Evolutionary conservation across 2,797 vertebrate genomes (phyloP).

Genomic region (Urocyon cinereoargenteus): DNA sequence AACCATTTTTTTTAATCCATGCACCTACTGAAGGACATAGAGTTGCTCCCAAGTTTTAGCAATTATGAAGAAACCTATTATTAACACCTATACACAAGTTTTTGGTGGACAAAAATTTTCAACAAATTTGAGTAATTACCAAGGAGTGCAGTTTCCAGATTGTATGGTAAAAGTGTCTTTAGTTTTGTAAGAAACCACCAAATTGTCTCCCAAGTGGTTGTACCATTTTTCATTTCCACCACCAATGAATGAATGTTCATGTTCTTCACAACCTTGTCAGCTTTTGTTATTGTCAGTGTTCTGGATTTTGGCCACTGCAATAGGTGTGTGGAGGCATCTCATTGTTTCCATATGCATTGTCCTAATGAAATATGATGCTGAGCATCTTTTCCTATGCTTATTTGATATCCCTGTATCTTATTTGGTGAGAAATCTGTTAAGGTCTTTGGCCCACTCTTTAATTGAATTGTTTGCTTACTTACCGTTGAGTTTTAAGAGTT

Average conservation of each 20-base stretch:
- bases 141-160: not conserved
- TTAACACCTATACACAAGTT: not conserved
- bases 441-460: not conserved
- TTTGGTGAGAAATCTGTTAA: not conserved
- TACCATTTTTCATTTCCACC: not conserved
- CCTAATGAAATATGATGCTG: not conserved
- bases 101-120: not conserved
- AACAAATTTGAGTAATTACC: not conserved
- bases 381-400: not conserved
- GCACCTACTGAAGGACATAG: not conserved
- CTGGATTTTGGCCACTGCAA: not conserved
- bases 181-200: not conserved
- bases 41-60: not conserved
- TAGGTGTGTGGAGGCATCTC: not conserved
- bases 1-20: not conserved
- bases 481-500: not conserved
- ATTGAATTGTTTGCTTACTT: not conserved
- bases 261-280: not conserved
- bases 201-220: not conserved
- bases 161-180: not conserved
- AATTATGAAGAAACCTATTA: not conserved
- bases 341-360: not conserved
- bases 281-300: not conserved
- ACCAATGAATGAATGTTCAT: not conserved
- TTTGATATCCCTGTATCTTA: not conserved